Evolutionary conservation across 2,113 vertebrate genomes (phyloP).

Genomic region (Agapornis roseicollis): DNA sequence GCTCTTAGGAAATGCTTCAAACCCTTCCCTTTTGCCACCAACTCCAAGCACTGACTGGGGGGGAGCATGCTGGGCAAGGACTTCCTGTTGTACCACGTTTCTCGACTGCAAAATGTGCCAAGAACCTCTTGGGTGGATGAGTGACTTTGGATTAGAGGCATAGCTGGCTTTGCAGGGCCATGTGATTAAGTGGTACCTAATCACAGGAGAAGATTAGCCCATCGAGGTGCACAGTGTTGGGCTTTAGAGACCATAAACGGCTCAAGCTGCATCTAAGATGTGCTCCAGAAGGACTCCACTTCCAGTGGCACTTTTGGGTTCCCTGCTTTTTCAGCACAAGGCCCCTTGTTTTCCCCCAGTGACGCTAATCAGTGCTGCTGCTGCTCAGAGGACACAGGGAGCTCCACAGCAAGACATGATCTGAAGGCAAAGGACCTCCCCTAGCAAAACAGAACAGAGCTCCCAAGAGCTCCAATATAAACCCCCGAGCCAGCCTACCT

Average conservation of each 20-base stretch:
- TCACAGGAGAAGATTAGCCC: constrained; percentile 37
- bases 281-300: not conserved
- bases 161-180: not conserved
- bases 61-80: not conserved
- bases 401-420: not conserved
- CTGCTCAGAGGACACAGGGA: not conserved
- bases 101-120: not conserved
- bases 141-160: constrained; percentile 35
- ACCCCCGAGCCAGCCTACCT: not conserved
- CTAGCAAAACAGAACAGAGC: not conserved
- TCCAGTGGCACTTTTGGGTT: not conserved
- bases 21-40: not conserved
- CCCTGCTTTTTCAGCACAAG: not conserved
- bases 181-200: not conserved
- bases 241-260: constrained; percentile 10
- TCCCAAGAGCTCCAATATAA: not conserved
- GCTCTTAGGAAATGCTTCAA: not conserved
- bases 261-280: not conserved
- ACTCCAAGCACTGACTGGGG: not conserved
- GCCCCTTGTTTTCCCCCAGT: not conserved
- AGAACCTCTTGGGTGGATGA: not conserved
- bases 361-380: rapidly evolving
- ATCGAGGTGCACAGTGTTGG: not conserved
- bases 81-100: not conserved
- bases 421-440: not conserved